Conservation (phyloP, 2,888 invertebrate genomes). For the Synergus japonicus region DNA sequence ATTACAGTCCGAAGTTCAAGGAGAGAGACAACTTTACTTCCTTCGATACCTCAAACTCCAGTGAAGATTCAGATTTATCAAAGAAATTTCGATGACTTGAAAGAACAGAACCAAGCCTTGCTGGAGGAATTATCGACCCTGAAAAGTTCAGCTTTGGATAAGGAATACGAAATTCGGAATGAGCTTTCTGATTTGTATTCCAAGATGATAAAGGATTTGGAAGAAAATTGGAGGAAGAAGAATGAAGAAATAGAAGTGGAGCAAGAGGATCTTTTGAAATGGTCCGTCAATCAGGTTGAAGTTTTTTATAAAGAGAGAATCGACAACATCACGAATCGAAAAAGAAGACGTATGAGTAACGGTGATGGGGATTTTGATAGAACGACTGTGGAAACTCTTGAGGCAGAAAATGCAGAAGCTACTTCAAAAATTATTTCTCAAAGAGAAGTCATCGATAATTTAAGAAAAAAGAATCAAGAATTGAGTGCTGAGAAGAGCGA, state of each 20-base stretch:
- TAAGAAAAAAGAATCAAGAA: conserved; percentile 57
- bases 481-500: conserved; percentile 62
- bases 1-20: background rate
- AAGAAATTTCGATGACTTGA: conserved; percentile 49
- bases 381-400: conserved; percentile 49
- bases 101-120: conserved; percentile 53
- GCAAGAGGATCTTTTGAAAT: conserved; percentile 61
- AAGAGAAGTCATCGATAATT: conserved; percentile 56
- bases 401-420: conserved; percentile 58
- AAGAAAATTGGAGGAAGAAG: conserved; percentile 65
- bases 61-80: background rate
- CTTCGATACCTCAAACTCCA: conserved; percentile 13
- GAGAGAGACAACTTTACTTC: background rate
- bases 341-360: conserved; percentile 56
- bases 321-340: conserved; percentile 57
- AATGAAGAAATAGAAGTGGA: conserved; percentile 61
- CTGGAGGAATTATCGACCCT: conserved; percentile 56
- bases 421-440: conserved; percentile 56
- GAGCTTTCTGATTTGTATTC: conserved; percentile 64
- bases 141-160: conserved; percentile 53
- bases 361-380: conserved; percentile 55
- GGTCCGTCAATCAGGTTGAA: conserved; percentile 65
- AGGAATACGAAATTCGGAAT: conserved; percentile 65
- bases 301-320: conserved; percentile 65
- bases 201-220: conserved; percentile 61